Percentiles rank a stretch among this genome's conserved stretches.
These are phyloP conservation scores for Drosophila punjabiensis DNA, from an alignment of 1,140 invertebrate species.

Conservation along the genomic window DNA sequence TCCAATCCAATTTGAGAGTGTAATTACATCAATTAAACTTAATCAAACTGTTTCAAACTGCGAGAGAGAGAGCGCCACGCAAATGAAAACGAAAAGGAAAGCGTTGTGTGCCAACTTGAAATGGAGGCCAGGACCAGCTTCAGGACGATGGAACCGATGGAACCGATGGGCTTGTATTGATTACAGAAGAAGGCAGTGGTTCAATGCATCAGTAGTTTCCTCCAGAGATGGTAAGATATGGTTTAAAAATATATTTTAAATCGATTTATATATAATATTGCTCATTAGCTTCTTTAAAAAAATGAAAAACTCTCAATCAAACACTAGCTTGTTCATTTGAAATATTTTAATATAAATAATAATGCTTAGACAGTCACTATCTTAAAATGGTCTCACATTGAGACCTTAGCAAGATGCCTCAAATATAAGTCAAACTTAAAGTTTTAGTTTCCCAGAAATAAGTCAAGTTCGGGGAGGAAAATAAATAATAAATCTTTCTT, in stretches of 20 bases:
- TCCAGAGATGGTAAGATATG: background rate
- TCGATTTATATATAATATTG: background rate
- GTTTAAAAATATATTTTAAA: background rate
- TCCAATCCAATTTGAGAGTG: slow-evolving; percentile 81
- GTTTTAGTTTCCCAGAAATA: background rate
- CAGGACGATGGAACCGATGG: slow-evolving; percentile 1
- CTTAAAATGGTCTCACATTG: background rate
- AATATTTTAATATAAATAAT: too few relatives aligned
- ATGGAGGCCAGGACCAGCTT: background rate
- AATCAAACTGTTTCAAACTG: slow-evolving; percentile 81
- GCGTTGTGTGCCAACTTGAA: background rate
- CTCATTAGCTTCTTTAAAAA: background rate
- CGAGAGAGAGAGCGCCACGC: slow-evolving; percentile 28
- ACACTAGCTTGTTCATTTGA: too few relatives aligned
- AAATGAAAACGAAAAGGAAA: slow-evolving; percentile 66
- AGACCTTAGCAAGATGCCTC: background rate
- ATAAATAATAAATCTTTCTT: background rate
- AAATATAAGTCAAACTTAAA: background rate
- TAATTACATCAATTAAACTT: slow-evolving; percentile 84
- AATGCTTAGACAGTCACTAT: too few relatives aligned
- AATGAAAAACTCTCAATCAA: background rate
- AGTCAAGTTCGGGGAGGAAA: background rate
- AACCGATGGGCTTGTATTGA: background rate
- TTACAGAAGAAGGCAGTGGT: background rate
- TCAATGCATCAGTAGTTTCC: background rate